phyloP scores from a whole-genome alignment of 1,140 invertebrate genomes.

The Nasonia longicornis region DNA sequence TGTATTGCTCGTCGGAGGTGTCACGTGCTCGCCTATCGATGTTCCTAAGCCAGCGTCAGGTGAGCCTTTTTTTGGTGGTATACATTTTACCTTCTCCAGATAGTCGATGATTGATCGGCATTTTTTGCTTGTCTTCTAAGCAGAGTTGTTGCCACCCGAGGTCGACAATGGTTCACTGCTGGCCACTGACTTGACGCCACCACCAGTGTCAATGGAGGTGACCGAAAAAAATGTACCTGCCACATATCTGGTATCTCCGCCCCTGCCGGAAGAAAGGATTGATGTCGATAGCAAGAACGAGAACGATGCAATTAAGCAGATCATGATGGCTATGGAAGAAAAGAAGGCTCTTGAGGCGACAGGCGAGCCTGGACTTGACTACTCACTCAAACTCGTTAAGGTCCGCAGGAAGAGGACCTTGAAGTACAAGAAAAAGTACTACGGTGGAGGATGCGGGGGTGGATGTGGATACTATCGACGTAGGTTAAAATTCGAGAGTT shows the following conservation, averaged over 20 bases:
- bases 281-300: conserved; percentile 51
- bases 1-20: conserved; percentile 26
- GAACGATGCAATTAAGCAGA: neutral
- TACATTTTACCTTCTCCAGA: neutral
- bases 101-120: conserved; percentile 15
- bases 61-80: conserved; percentile 1
- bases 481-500: neutral
- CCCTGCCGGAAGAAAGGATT: conserved; percentile 44
- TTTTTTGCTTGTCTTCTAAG: neutral
- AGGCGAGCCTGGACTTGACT: conserved; percentile 35
- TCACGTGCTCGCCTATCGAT: conserved; percentile 10
- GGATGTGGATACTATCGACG: conserved; percentile 23
- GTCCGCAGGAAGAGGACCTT: conserved; percentile 57
- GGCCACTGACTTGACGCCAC: neutral
- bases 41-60: neutral
- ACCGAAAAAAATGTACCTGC: conserved; percentile 47
- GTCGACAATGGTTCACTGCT: no score
- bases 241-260: conserved; percentile 58
- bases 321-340: neutral
- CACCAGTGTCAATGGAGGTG: conserved; percentile 35
- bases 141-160: conserved; percentile 44
- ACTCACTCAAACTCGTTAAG: conserved; percentile 50
- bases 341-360: conserved; percentile 32
- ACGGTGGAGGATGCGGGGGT: conserved; percentile 41
- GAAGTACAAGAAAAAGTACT: conserved; percentile 30